Conservation (phyloP, 2,888 invertebrate genomes). For the Alitta virens region DNA sequence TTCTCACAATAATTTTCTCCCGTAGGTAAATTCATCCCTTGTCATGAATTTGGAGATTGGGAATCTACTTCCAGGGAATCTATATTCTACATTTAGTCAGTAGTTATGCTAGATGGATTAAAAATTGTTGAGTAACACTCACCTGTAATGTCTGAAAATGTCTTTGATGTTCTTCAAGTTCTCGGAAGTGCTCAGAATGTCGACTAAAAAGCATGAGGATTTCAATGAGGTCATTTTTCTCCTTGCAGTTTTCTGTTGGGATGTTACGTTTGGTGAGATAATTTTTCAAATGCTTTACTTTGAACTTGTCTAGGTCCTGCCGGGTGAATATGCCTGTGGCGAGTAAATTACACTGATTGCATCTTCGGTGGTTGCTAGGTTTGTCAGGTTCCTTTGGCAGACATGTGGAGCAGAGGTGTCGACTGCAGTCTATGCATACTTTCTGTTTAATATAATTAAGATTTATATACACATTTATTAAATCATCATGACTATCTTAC, state of each 20-base stretch:
- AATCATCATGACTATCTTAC: no score
- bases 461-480: no score
- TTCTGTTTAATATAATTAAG: conserved; percentile 40
- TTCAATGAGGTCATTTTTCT: conserved; percentile 53
- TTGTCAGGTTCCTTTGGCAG: conserved; percentile 22
- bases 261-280: conserved; percentile 44
- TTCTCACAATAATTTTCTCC: no score
- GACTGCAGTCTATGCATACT: conserved; percentile 42
- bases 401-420: conserved; percentile 44
- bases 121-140: no score
- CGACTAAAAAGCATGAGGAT: conserved; percentile 35
- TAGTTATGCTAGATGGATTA: no score
- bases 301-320: conserved; percentile 42
- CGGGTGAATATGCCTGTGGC: conserved; percentile 43
- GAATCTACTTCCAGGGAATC: no score
- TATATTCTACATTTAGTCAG: no score
- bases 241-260: conserved; percentile 44
- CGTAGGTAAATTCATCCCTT: no score
- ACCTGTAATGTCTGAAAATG: conserved; percentile 35
- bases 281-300: conserved; percentile 48
- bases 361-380: conserved; percentile 31
- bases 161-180: conserved; percentile 32
- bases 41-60: no score
- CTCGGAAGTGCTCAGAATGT: conserved; percentile 19
- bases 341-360: conserved; percentile 44